Evolutionary conservation across 2,113 vertebrate species (phyloP).

Genomic region (Chlamydotis undulata): DNA sequence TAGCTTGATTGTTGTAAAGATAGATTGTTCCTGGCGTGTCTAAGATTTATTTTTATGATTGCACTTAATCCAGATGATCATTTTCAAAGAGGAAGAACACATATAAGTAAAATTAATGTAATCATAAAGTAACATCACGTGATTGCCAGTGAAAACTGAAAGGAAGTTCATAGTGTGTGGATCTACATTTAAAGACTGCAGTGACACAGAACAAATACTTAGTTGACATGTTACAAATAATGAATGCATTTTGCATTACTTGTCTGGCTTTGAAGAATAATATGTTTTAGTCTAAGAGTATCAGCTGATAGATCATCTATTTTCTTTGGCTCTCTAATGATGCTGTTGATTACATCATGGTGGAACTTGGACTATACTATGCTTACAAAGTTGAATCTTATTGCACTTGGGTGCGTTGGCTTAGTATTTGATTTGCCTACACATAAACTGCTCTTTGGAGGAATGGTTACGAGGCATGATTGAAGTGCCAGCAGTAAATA

Average conservation of each 20-base stretch:
- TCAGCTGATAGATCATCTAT: conserved; percentile 10
- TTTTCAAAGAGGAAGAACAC: neutral
- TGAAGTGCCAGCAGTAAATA: neutral
- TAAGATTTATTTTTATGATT: neutral
- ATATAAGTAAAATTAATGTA: neutral
- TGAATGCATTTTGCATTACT: neutral
- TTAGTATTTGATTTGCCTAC: neutral
- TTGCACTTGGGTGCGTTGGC: neutral
- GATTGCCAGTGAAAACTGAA: neutral
- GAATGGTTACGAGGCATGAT: neutral
- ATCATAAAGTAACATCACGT: neutral
- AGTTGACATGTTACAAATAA: neutral
- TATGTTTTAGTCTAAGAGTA: neutral
- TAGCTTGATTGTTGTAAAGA: neutral
- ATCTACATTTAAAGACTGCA: neutral
- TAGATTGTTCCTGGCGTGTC: neutral
- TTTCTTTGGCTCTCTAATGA: conserved; percentile 24
- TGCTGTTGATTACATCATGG: neutral
- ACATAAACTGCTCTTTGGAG: neutral
- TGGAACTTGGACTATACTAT: neutral
- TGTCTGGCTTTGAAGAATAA: neutral
- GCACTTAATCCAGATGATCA: neutral
- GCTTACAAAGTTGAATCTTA: neutral
- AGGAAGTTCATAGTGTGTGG: neutral
- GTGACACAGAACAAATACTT: conserved; percentile 19